Base-by-base conservation (phyloP, 2,888 invertebrate genomes). In the Helobdella robusta region DNA sequence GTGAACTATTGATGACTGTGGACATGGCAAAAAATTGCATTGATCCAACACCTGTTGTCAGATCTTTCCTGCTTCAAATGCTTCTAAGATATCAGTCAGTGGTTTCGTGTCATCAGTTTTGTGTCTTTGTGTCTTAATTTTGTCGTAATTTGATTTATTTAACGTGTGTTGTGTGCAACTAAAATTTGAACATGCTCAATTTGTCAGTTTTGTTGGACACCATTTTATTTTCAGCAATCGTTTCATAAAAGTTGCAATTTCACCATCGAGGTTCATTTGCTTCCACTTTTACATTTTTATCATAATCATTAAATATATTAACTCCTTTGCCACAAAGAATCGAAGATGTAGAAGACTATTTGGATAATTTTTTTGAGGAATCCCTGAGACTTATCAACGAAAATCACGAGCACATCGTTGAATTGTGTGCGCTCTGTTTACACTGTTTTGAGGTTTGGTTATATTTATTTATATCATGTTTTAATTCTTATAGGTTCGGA, bases 11-110 rank as follows among this genome's bases (percentile, higher is more conserved):
- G 44, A 62, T n/a, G 25, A 74, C 73, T 8, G 72, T 72, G 61
- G 67, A 71, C 30, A 67, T 75, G 73, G 72, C 73, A 59, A 70
- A 72, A 52, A 74, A 73, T 48, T 67, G 71, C 34, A 71, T 75
- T 65, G 75, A 75, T 66, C 74, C 74, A 5, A 74, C 70, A 5
- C 76, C 75, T n/a, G 74, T 75, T 3, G 70, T 75, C 6, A 66
- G 76, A 25, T 75, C 74, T 2, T 74, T 75, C 61, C 67, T 75
- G 44, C 70, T 76, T 23, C 74, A 75, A 63, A 72, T 74, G 35
- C 71, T 76, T 18, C 71, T 75, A 23, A 67, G 71, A 58, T 71
- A 73, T 54, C 72, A 71, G 75, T 75, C 66, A 56, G 62, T 58
- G 28, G 0, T 25, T 20, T 6, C 20, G 20, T 63, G 32, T 35